Evolutionary conservation across 1,140 invertebrate species (phyloP).

Genomic region (Aphelenchoides avenae): DNA sequence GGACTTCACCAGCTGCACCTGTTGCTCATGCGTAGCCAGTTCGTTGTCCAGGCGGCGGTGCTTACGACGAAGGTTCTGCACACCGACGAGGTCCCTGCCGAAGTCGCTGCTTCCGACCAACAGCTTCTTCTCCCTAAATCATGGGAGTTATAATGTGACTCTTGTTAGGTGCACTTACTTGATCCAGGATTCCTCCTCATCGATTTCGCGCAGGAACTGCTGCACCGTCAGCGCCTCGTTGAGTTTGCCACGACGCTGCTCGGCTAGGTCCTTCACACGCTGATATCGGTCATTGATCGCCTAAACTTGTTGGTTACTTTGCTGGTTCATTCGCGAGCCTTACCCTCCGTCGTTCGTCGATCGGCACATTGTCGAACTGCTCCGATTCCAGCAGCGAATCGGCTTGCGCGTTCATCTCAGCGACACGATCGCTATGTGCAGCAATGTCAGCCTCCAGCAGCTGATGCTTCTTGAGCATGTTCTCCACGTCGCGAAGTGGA

Average conservation of each 20-base stretch:
- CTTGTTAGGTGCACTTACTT: constrained; percentile 66
- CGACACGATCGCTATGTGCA: constrained; percentile 83
- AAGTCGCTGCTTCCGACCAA: constrained; percentile 95
- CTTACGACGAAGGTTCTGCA: constrained; percentile 74
- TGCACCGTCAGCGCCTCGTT: constrained; percentile 92
- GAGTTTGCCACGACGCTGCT: constrained; percentile 79
- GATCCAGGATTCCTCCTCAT: constrained; percentile 99
- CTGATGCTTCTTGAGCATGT: constrained; percentile 85
- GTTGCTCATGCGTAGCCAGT: constrained; percentile 87
- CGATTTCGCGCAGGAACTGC: constrained; percentile 98
- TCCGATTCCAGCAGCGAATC: constrained; percentile 87
- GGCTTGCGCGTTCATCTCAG: constrained; percentile 81
- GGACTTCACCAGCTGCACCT: constrained; percentile 92
- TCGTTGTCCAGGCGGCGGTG: constrained; percentile 94
- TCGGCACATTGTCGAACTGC: constrained; percentile 86
- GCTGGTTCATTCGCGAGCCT: constrained; percentile 53
- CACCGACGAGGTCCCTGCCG: constrained; percentile 83
- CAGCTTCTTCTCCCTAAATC: constrained; percentile 83
- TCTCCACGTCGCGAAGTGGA: constrained; percentile 98
- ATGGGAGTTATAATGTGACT: background rate
- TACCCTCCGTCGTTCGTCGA: constrained; percentile 78
- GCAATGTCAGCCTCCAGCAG: constrained; percentile 93
- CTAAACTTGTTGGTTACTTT: constrained; percentile 2
- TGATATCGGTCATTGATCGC: constrained; percentile 89
- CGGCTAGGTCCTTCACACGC: constrained; percentile 60